Evolutionary conservation across 1,140 invertebrate species (phyloP), one percentile per base, ranked within the genome.

Genomic region (Parapsyche elsis): DNA sequence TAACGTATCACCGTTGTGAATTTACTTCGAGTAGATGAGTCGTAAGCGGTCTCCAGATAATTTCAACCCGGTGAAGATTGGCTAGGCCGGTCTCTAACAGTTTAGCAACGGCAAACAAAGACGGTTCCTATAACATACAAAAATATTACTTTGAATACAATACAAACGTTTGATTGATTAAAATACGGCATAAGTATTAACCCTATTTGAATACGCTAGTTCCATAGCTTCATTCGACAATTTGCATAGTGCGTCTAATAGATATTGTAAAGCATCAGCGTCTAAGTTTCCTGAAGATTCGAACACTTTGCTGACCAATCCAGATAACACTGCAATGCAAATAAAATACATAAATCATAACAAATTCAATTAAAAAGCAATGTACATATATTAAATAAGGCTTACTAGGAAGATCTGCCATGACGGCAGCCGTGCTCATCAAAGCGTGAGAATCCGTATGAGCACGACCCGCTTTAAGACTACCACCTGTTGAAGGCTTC

Each of bases 151-250:
- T 59, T 2, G 5, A 67, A 23, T 71, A 16, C 4, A 23, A 19
- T 23, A 71, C 23, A n/a, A n/a, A n/a, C 5, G 19, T 24, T 26
- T 30, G 5, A 26, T 23, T 21, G 19, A 71, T 71, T 71, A 26
- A 23, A 5, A 23, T 61, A 9, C 5, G n/a, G 7, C n/a, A 23
- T 23, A 38, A 1, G 12, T 53, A 26, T 57, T 90, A 88, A 95
- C 94, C 85, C 97, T 91, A 88, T 98, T 99, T 12, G 95, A 95
- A 89, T 97, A 98, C 0, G 97, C 97, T 26, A 99, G 89, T 85
- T 99, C 98, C 96, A 99, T 98, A 21, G 98, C 96, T 88, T 99
- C 98, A 82, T 97, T 94, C 0, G 97, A 98, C 5, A 99, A 89
- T 88, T 98, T 98, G 85, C 97, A 98, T 0, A 99, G 90, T 5